phyloP scores from a whole-genome alignment of 2,797 vertebrate species.

The Microctenopoma steveboyesi region DNA sequence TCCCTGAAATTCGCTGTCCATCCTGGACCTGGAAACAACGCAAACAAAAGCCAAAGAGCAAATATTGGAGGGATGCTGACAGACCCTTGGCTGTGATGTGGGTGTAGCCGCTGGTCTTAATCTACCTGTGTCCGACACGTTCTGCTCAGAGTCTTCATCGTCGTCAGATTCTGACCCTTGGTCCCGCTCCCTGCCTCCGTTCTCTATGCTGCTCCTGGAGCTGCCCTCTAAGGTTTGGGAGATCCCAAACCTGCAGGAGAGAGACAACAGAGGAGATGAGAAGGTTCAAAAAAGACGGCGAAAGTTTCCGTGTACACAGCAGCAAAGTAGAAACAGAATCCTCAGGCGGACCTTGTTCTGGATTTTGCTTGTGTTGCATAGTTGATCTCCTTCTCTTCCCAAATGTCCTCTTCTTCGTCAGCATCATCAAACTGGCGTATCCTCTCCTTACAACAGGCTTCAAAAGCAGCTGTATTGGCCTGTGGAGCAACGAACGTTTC shows the following conservation, averaged over 20 bases:
- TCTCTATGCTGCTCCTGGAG: constrained; percentile 84
- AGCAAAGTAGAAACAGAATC: not conserved
- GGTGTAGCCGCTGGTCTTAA: not conserved
- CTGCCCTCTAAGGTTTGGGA: constrained; percentile 86
- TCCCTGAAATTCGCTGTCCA: constrained; percentile 89
- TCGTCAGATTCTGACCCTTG: constrained; percentile 82
- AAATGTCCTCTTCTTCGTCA: constrained; percentile 95
- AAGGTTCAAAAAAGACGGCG: not conserved
- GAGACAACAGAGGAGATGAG: not conserved
- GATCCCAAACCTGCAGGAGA: constrained; percentile 86
- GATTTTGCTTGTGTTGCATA: constrained; percentile 90
- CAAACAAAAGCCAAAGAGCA: not conserved
- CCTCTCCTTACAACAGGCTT: constrained; percentile 94
- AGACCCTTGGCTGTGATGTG: not conserved
- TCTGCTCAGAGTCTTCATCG: constrained; percentile 74
- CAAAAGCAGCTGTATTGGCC: constrained; percentile 93
- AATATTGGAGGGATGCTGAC: no score
- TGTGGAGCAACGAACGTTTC: constrained; percentile 52
- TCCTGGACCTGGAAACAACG: constrained; percentile 75
- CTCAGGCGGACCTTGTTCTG: constrained; percentile 87
- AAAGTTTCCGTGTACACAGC: not conserved
- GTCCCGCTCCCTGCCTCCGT: constrained; percentile 81
- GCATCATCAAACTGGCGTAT: constrained; percentile 95
- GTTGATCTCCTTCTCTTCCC: constrained; percentile 94
- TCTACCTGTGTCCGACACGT: constrained; percentile 55